Base-by-base conservation (phyloP, 2,797 vertebrate genomes). In the Tenualosa ilisha region DNA sequence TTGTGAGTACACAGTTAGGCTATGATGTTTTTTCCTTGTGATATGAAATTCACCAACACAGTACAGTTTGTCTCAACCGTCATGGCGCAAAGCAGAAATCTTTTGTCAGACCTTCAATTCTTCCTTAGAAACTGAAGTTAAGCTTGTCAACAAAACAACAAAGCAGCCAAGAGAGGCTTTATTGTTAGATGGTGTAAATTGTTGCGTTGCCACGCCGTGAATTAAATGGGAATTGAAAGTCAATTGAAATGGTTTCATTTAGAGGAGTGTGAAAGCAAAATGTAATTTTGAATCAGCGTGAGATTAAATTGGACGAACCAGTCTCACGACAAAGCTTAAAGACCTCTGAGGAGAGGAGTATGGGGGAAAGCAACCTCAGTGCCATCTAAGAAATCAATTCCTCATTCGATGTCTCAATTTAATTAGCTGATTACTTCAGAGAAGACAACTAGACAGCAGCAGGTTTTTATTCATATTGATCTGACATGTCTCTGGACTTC, bases 381-480 rank as follows among this genome's bases (percentile, higher is more conserved):
- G 86, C 83, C 86, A 81, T 89, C 82, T 83, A 56, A 72, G 83
- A 86, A 89, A 90, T 91, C 68, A 87, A 87, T 91, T 88, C 82
- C 82, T 84, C 65, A 82, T 88, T 89, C 65, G 65, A 83, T 85
- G 86, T 86, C 88, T 88, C 85, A 87, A 87, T 86, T 88, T 89
- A 87, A 88, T 89, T 90, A 87, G 75, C 83, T 85, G 75, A 79
- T 88, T 88, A 83, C 50, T 81, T 86, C 89, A 86, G 63, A 63
- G 61, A 81, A 86, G 59, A 72, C 83, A 82, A 82, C 79, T 24
- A 87, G 85, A 88, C 86, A 85, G 85, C 46, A 85, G 82, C 81
- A 85, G 81, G 84, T 88, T 75, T 89, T 87, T 84, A 87, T 87
- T 86, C 43, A 86, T 84, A 90, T 89, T 79, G 86, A 89, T 91